These are phyloP conservation scores for Hyperoplus immaculatus DNA, from an alignment of 2,797 vertebrate species.

Conservation along the genomic window DNA sequence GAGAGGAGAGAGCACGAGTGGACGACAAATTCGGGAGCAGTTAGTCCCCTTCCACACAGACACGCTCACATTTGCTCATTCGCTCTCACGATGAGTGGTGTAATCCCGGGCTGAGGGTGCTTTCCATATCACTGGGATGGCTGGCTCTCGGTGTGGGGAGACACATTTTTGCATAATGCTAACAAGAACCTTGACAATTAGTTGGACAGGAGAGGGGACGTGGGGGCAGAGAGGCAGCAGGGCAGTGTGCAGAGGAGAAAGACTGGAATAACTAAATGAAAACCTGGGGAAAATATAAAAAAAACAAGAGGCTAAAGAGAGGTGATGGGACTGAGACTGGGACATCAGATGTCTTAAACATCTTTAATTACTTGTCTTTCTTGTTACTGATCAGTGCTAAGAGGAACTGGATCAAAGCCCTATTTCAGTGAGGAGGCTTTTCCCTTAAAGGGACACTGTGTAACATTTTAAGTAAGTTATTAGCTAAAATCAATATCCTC, in stretches of 20 bases:
- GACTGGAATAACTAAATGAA: slow-evolving; percentile 45
- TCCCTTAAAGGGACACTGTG: no score
- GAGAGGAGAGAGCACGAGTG: slow-evolving; percentile 1
- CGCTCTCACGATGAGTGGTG: slow-evolving; percentile 29
- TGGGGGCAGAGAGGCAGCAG: slow-evolving; percentile 55
- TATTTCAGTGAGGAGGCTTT: slow-evolving; percentile 22
- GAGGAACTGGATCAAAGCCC: slow-evolving; percentile 22
- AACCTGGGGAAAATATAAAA: slow-evolving; percentile 26
- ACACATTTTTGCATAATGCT: slow-evolving; percentile 66
- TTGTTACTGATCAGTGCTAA: slow-evolving; percentile 13
- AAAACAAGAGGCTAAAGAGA: slow-evolving; percentile 18
- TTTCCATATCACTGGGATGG: slow-evolving; percentile 55
- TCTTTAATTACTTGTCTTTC: slow-evolving; percentile 34
- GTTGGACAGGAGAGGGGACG: slow-evolving; percentile 63
- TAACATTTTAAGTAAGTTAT: no score
- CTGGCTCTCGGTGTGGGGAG: slow-evolving; percentile 47
- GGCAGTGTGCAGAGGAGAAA: slow-evolving; percentile 26
- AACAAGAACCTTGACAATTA: slow-evolving; percentile 79
- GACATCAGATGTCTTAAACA: slow-evolving; percentile 40
- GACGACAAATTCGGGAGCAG: slow-evolving; percentile 27
- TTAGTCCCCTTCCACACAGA: slow-evolving; percentile 14
- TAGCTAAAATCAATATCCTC: no score
- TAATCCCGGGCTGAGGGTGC: slow-evolving; percentile 46
- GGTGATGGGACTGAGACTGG: slow-evolving; percentile 18
- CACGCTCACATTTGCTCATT: slow-evolving; percentile 23